phyloP scores from a whole-genome alignment of 2,888 invertebrate genomes.

The Hemithea aestivaria region DNA sequence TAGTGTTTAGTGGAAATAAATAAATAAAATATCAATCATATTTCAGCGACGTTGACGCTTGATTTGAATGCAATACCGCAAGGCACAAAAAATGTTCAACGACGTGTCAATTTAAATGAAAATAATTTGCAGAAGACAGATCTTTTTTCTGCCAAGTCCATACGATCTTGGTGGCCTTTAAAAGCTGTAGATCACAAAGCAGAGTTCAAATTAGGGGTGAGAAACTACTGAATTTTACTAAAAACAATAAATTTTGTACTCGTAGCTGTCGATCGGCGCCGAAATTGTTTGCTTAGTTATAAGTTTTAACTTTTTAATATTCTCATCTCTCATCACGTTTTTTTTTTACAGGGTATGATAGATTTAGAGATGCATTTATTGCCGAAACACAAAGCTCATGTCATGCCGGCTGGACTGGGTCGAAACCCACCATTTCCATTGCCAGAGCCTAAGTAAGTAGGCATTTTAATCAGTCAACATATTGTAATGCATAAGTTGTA shows the following conservation, averaged over 20 bases:
- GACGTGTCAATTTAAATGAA: neutral
- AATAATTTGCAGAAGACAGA: conserved; percentile 75
- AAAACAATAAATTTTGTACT: too few species aligned
- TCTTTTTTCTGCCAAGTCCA: conserved; percentile 79
- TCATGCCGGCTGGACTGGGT: conserved; percentile 82
- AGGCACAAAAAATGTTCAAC: conserved; percentile 68
- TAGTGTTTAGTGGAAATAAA: too few species aligned
- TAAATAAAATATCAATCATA: too few species aligned
- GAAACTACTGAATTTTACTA: too few species aligned
- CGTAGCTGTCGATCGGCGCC: too few species aligned
- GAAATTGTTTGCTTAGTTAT: too few species aligned
- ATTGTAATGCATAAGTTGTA: too few species aligned
- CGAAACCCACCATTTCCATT: conserved; percentile 81
- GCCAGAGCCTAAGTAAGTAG: conserved; percentile 80
- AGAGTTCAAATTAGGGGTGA: conserved; percentile 35
- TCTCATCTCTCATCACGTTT: neutral
- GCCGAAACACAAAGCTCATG: conserved; percentile 77
- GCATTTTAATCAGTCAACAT: too few species aligned
- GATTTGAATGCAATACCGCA: conserved; percentile 80
- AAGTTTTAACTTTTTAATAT: too few species aligned
- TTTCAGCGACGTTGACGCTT: conserved; percentile 77
- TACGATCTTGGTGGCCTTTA: conserved; percentile 86
- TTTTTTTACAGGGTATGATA: conserved; percentile 80
- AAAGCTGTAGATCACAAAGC: conserved; percentile 34
- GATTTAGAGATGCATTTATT: conserved; percentile 83